Evolutionary conservation across 2,797 vertebrate genomes (phyloP).

Genomic region (Danio kyathit): DNA sequence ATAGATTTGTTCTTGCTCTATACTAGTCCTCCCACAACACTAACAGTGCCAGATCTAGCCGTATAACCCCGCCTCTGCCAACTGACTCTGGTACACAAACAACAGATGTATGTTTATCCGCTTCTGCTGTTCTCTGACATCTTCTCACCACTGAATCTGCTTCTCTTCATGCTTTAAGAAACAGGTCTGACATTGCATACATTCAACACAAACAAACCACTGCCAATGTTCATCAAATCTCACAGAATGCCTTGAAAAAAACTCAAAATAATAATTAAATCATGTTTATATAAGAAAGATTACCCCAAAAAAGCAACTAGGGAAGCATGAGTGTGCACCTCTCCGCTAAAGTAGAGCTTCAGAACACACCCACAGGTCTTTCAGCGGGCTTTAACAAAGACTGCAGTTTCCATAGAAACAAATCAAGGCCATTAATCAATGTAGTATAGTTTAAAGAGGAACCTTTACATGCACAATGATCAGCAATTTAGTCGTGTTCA

Average conservation of each 20-base stretch:
- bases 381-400: not conserved
- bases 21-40: not conserved
- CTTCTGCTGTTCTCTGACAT: conserved; percentile 21
- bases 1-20: not conserved
- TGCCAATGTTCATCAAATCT: not conserved
- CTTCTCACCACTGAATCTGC: conserved; percentile 16
- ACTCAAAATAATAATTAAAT: not conserved
- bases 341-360: conserved; percentile 25
- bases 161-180: conserved; percentile 5
- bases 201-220: not conserved
- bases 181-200: not conserved
- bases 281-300: not conserved
- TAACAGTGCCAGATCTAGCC: not conserved
- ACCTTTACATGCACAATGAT: not conserved
- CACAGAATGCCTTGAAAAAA: not conserved
- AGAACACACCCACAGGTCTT: conserved; percentile 27
- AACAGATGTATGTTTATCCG: conserved; percentile 10
- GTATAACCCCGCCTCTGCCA: not conserved
- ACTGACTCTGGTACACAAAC: conserved; percentile 10
- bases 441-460: conserved; percentile 29
- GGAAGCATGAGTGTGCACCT: not conserved
- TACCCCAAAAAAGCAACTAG: not conserved
- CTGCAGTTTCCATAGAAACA: conserved; percentile 76
- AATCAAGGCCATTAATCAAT: conserved; percentile 59
- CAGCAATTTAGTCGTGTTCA: not conserved